phyloP scores from a whole-genome alignment of 1,140 invertebrate species.

The Leptonema lineaticorne region DNA sequence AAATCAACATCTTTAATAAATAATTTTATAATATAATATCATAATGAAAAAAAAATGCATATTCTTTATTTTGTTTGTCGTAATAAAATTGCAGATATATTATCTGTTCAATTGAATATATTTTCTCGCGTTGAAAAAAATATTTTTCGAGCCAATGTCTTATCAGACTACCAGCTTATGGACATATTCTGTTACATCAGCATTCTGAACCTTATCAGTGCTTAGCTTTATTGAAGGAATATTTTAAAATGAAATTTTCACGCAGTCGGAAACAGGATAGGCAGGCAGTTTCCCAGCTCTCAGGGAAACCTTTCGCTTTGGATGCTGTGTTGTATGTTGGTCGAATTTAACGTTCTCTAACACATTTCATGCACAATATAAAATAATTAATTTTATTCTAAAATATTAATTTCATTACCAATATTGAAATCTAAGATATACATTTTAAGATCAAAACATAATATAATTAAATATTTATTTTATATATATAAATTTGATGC shows the following conservation, averaged over 20 bases:
- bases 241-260: conserved; percentile 41
- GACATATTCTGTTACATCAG: conserved; percentile 34
- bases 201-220: conserved; percentile 37
- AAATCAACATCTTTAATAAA: too few species aligned
- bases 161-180: conserved; percentile 33
- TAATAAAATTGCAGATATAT: too few species aligned
- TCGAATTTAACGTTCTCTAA: conserved; percentile 4
- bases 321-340: conserved; percentile 7
- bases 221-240: conserved; percentile 41
- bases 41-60: too few species aligned
- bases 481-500: too few species aligned
- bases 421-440: too few species aligned
- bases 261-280: conserved; percentile 33
- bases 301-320: conserved; percentile 29
- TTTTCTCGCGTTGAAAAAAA: not conserved
- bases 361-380: not conserved
- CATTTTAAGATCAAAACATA: too few species aligned
- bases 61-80: too few species aligned
- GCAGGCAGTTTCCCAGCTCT: conserved; percentile 24
- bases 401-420: too few species aligned
- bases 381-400: conserved; percentile 14
- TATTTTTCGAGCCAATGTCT: conserved; percentile 25
- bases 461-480: not conserved
- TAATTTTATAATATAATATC: too few species aligned
- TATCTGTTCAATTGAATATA: not conserved